Conservation (phyloP, 2,888 invertebrate species). For the Archips crataeganus region DNA sequence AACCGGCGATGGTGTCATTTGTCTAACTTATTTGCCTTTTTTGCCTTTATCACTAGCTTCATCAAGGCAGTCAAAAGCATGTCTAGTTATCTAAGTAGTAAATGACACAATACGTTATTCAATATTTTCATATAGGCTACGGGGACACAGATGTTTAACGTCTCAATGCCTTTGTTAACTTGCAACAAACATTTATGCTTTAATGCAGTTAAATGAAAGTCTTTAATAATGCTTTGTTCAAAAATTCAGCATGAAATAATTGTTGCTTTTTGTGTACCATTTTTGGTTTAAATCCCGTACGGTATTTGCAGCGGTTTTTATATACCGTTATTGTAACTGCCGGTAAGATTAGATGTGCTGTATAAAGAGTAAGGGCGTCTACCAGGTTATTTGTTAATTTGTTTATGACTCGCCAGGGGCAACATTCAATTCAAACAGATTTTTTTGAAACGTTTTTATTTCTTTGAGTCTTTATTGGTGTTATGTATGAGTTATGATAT, state of each 20-base stretch:
- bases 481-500: slow-evolving; percentile 2
- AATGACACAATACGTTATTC: slow-evolving; percentile 41
- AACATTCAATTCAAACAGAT: neutral
- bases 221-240: slow-evolving; percentile 32
- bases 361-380: slow-evolving; percentile 45
- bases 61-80: slow-evolving; percentile 55
- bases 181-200: slow-evolving; percentile 6
- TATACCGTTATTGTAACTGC: slow-evolving; percentile 75
- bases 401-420: slow-evolving; percentile 13
- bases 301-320: slow-evolving; percentile 79
- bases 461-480: neutral
- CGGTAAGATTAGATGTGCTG: slow-evolving; percentile 53
- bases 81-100: slow-evolving; percentile 4
- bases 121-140: slow-evolving; percentile 51
- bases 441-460: neutral
- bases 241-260: slow-evolving; percentile 60
- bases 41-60: slow-evolving; percentile 57
- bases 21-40: slow-evolving; percentile 56
- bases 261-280: slow-evolving; percentile 53
- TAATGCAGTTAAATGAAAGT: neutral
- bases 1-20: slow-evolving; percentile 67
- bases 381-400: slow-evolving; percentile 27
- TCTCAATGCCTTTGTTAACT: slow-evolving; percentile 22
- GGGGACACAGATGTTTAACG: slow-evolving; percentile 56
- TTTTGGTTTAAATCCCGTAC: slow-evolving; percentile 73